A percentile compares a stretch with the other conserved stretches of the same genome.
phyloP scores from a whole-genome alignment of 2,888 invertebrate species.

The Oxytorus armatus region DNA sequence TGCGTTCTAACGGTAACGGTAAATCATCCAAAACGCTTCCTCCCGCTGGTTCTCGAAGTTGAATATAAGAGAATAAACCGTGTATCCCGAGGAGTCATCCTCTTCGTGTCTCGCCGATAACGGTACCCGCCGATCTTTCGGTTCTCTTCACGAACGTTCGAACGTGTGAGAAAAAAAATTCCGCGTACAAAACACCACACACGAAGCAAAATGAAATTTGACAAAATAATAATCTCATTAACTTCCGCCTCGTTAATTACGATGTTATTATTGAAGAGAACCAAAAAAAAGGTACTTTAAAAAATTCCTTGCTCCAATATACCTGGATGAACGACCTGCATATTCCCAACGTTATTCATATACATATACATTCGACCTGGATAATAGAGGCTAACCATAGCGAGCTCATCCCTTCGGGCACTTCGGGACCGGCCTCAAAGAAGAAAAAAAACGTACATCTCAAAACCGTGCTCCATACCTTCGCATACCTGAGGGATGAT shows the following conservation, averaged over 20 bases:
- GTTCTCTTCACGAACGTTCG: conserved; percentile 55
- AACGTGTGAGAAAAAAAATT: conserved; percentile 12
- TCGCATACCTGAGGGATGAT: conserved; percentile 60
- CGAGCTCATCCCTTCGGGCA: conserved; percentile 25
- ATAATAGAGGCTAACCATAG: conserved; percentile 51
- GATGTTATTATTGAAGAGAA: conserved; percentile 8
- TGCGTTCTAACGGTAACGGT: conserved; percentile 77
- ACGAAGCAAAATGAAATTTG: neutral
- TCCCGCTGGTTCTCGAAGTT: conserved; percentile 46
- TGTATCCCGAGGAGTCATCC: conserved; percentile 71
- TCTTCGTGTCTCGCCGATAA: conserved; percentile 74
- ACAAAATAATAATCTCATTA: neutral
- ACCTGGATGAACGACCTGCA: conserved; percentile 64
- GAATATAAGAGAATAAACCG: conserved; percentile 57
- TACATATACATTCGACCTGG: conserved; percentile 46
- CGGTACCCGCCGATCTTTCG: conserved; percentile 79
- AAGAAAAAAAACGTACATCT: conserved; percentile 45
- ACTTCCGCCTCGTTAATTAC: neutral
- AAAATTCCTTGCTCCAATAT: conserved; percentile 26
- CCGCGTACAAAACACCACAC: neutral
- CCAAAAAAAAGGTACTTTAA: conserved; percentile 5
- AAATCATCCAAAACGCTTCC: conserved; percentile 76
- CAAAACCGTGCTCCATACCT: conserved; percentile 60
- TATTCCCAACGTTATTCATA: conserved; percentile 31
- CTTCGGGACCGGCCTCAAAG: conserved; percentile 36